Evolutionary conservation across 1,140 invertebrate genomes (phyloP), one percentile per base, ranked within the genome.

Genomic region (Berghia stephanieae): DNA sequence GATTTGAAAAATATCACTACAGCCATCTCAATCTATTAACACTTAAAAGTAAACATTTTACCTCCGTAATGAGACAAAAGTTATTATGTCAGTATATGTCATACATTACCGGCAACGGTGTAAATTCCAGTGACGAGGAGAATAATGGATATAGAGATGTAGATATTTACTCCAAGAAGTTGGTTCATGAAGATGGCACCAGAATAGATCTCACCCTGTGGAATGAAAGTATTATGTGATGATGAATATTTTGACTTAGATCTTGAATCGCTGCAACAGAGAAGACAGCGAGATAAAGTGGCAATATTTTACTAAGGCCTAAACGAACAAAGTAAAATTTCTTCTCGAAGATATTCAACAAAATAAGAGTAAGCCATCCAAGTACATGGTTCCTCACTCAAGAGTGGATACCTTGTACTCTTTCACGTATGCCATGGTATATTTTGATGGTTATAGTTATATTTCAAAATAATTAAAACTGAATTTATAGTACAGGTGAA

Each of bases 121-220:
- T 85, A 88, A 13, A 88, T 8, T 24, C 86, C 87, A 13, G 88
- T 86, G 3, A 89, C 80, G 21, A 55, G 77, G 16, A 89, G 75
- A 46, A 89, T 85, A 5, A 86, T 38, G 18, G 81, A 60, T 5
- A 86, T 82, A 75, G 84, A 86, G 8, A 85, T 52, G 68, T 92
- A 92, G 3, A 91, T 69, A 75, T 90, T 88, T 84, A 84, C 90
- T 75, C 87, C 86, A 21, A 91, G 60, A n/a, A 90, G 83, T 67
- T 90, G 84, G 72, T 90, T 83, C 42, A 92, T 90, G 80, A 92
- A 92, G 6, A 92, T 83, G 0, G 91, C 91, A 13, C 91, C 91
- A 10, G 91, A 89, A 81, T 90, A 92, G 67, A 92, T 84, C 82
- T 92, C 91, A 52, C 88, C 88, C 91, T 91, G 67, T 4, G 80